Conservation (phyloP, 2,113 vertebrate species). For the Mastomys coucha region DNA sequence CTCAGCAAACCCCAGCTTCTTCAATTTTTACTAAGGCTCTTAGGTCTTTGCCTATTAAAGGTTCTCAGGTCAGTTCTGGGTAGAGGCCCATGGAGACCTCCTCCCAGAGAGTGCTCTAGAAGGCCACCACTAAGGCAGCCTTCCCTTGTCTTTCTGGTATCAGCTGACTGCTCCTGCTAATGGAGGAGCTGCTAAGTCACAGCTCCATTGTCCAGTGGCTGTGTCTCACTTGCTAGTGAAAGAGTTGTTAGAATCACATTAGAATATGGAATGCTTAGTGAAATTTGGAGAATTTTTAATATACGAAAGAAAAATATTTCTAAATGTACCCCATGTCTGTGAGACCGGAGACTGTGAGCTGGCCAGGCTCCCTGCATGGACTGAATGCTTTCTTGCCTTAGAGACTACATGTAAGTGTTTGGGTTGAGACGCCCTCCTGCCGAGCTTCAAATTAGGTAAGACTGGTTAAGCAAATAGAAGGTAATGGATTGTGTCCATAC, state of each 20-base stretch:
- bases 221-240: neutral
- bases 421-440: slow-evolving; percentile 71
- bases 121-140: neutral
- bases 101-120: rapidly evolving
- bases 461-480: slow-evolving; percentile 76
- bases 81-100: neutral
- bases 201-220: neutral
- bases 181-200: neutral
- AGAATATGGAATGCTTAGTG: slow-evolving; percentile 5
- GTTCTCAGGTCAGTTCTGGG: too few species aligned
- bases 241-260: slow-evolving; percentile 20
- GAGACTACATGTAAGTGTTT: slow-evolving; percentile 65
- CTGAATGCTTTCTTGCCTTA: neutral
- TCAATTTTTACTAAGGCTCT: neutral
- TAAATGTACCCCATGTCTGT: slow-evolving; percentile 1
- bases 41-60: neutral
- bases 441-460: slow-evolving; percentile 77
- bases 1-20: slow-evolving; percentile 40
- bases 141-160: rapidly evolving
- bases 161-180: neutral
- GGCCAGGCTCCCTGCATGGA: neutral
- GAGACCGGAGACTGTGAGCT: neutral
- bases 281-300: slow-evolving; percentile 31
- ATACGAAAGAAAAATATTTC: slow-evolving; percentile 54
- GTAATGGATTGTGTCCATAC: slow-evolving; percentile 77